Evolutionary conservation across 1,140 invertebrate species (phyloP).

Genomic region (Hirudo medicinalis): DNA sequence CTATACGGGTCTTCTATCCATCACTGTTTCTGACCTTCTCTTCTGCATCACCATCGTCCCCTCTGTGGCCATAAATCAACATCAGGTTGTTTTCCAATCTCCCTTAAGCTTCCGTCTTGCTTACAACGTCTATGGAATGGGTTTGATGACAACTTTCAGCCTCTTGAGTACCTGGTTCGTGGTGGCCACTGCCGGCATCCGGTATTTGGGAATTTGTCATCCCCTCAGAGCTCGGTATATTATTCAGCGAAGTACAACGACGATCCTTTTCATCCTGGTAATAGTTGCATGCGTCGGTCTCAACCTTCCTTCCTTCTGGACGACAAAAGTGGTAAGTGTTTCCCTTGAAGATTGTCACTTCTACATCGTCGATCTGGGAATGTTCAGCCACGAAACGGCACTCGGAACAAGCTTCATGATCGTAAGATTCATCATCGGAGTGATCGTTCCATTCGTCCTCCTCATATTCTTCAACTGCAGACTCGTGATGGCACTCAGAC

Average conservation of each 20-base stretch:
- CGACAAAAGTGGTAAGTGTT: not conserved
- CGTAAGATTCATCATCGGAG: not conserved
- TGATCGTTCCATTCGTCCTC: conserved; percentile 6
- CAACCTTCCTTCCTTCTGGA: conserved; percentile 17
- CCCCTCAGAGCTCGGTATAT: conserved; percentile 10
- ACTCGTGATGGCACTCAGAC: not conserved
- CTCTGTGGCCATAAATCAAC: not conserved
- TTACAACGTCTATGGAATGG: conserved; percentile 9
- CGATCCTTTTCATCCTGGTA: not conserved
- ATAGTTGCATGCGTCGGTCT: not conserved
- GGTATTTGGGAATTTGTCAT: conserved; percentile 17
- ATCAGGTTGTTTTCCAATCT: not conserved
- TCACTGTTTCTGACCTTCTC: conserved; percentile 12
- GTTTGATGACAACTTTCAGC: conserved; percentile 5
- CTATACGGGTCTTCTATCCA: conserved; percentile 12
- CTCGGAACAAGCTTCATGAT: conserved; percentile 6
- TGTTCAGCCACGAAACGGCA: not conserved
- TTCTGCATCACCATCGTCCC: conserved; percentile 13
- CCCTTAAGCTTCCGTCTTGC: not conserved
- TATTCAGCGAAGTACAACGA: not conserved
- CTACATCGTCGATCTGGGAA: conserved; percentile 12
- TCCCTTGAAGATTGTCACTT: not conserved
- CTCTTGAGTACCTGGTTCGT: conserved; percentile 14
- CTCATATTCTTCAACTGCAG: conserved; percentile 16
- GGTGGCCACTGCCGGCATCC: conserved; percentile 9